phyloP scores from a whole-genome alignment of 2,113 vertebrate species.

The Melanerpes aurifrons region DNA sequence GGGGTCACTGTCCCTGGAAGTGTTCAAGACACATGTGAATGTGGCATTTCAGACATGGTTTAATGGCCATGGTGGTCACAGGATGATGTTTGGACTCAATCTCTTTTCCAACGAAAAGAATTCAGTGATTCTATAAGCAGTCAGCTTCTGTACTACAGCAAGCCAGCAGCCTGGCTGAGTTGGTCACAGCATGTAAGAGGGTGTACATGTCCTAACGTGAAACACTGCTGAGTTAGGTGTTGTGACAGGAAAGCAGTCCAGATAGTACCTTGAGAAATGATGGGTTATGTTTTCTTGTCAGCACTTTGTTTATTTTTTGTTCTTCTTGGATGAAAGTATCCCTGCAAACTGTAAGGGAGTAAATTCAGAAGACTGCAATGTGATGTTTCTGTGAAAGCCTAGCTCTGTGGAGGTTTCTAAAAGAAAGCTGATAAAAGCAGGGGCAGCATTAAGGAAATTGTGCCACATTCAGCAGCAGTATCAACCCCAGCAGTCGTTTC shows the following conservation, averaged over 20 bases:
- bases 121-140: not conserved
- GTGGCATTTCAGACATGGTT: too few relatives aligned
- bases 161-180: not conserved
- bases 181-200: rapidly evolving
- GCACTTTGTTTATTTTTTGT: rapidly evolving
- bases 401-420: not conserved
- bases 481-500: rapidly evolving
- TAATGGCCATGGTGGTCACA: too few relatives aligned
- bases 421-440: not conserved
- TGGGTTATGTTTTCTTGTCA: not conserved
- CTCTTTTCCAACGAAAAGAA: too few relatives aligned
- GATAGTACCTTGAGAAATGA: not conserved
- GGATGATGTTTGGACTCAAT: too few relatives aligned
- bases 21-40: too few relatives aligned
- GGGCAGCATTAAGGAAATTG: not conserved
- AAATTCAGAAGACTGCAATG: not conserved
- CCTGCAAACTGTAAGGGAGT: not conserved
- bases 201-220: rapidly evolving
- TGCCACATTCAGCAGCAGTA: rapidly evolving
- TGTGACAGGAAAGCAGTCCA: not conserved
- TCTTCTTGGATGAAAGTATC: rapidly evolving
- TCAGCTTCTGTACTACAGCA: not conserved
- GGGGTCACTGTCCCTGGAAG: too few relatives aligned
- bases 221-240: not conserved
- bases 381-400: not conserved